These are phyloP conservation scores for Chamaea fasciata DNA, from an alignment of 2,113 vertebrate species.

Conservation along the genomic window DNA sequence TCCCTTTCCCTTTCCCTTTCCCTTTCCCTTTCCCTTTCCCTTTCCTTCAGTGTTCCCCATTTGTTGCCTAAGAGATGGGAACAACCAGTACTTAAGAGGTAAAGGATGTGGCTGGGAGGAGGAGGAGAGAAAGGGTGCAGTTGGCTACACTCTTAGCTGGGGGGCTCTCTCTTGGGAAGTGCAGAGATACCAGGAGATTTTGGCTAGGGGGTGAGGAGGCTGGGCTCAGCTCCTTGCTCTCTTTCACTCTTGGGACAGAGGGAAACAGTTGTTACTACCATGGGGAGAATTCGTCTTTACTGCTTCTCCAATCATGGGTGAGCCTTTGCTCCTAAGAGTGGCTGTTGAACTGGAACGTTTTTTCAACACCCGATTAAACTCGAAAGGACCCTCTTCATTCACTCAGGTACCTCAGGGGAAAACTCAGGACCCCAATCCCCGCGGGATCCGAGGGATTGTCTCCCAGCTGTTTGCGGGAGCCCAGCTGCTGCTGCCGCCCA, in stretches of 20 bases:
- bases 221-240: not conserved
- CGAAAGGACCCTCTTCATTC: not conserved
- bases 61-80: not conserved
- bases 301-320: not conserved
- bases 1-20: too few relatives aligned
- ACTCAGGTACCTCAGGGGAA: not conserved
- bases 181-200: not conserved
- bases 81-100: not conserved
- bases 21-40: not conserved
- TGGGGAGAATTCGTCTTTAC: not conserved
- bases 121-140: not conserved
- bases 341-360: not conserved
- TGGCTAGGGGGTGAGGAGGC: not conserved
- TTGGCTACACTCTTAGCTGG: not conserved
- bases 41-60: not conserved
- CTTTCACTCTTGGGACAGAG: accelerated
- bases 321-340: not conserved
- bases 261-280: not conserved
- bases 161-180: not conserved
- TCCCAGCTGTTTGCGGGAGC: not conserved
- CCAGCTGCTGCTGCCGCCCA: not conserved
- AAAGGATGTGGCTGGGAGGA: not conserved
- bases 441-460: not conserved
- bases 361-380: not conserved
- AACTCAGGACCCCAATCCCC: not conserved